Evolutionary conservation across 2,113 vertebrate genomes (phyloP), one percentile per base, ranked within the genome.

Genomic region (Bufo bufo): DNA sequence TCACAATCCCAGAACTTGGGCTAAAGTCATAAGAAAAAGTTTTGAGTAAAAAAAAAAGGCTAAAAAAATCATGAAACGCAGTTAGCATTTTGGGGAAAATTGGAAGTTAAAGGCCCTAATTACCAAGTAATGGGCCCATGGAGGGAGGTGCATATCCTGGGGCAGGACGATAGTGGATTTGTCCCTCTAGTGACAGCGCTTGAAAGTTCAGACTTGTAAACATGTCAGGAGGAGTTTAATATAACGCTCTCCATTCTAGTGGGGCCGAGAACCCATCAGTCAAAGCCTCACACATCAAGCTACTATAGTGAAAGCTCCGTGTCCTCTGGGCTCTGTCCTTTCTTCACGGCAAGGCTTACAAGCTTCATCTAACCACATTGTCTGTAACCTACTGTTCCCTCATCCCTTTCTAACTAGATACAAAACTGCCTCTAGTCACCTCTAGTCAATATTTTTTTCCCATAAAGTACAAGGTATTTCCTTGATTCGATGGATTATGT

Each of bases 191-290:
- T 82, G 79, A 72, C 79, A 75, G 66, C 8, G 16, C 4, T 74
- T 54, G 66, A 87, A 87, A 87, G 86, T 87, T 87, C 86, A 87
- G 66, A n/a, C 79, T 82, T 74, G 86, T 87, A 87, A 87, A 87
- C 86, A 87, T 87, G 86, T 87, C 86, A 87, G 78, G 3, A 23
- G 86, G 19, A 45, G 66, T 82, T 54, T 87, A 82, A 87, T 82
- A 87, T 82, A 87, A 56, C 19, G 20, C 52, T 17, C 0, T 58
- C 33, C 33, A 54, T 43, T 82, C 86, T 66, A 59, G 33, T 72
- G 86, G 56, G 86, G 52, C 86, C 50, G 65, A 82, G 72, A 82
- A 87, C 20, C 78, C 54, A 82, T 74, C 79, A 72, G 86, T 82
- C 85, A 86, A 6, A 78, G 85, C 59, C 58, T 78, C 75, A 23